Base-by-base conservation (phyloP, 2,797 vertebrate species). In the Buceros bicornis region DNA sequence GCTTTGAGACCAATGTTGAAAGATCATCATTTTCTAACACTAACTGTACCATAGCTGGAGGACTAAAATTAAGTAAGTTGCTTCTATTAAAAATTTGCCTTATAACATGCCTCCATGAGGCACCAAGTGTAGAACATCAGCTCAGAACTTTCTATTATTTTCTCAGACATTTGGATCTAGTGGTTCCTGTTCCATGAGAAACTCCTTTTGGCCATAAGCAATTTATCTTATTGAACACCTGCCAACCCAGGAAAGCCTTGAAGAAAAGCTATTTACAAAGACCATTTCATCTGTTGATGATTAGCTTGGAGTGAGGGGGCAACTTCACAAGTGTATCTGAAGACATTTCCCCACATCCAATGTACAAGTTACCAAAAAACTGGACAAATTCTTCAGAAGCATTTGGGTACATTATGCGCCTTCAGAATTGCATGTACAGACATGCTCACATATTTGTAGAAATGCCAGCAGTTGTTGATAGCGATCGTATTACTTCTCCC, bases 21-120 rank as follows among this genome's bases (percentile, higher is more conserved):
- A 88, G 53, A 74, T 19, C 43, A n/a, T 50, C 8, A 54, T 80
- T 81, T 90, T 87, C 47, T 62, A 87, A 72, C 25, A 60, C 31
- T 69, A 77, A 64, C 51, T 47, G 19, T 67, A 90, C 31, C 45
- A 82, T 43, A 84, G 42, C 13, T 21, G 5, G 16, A 84, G 0
- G 50, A 93, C 35, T 84, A 86, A 93, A 94, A 88, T 90, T 67
- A 86, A 62, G 2, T 35, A 93, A 90, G 87, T 71, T 26, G 11
- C 15, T 71, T 56, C 62, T 80, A 66, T 79, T 73, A 95, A 76
- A 91, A 82, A 45, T 53, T 18, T 89, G 40, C 56, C 48, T 76
- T 9, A 43, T 40, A 90, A 57, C 16, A 64, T 43, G 65, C 25
- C 56, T 62, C 64, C 62, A 69, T 65, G 50, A 94, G 29, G 51